phyloP scores from a whole-genome alignment of 1,140 invertebrate species.

The Platyura marginata region DNA sequence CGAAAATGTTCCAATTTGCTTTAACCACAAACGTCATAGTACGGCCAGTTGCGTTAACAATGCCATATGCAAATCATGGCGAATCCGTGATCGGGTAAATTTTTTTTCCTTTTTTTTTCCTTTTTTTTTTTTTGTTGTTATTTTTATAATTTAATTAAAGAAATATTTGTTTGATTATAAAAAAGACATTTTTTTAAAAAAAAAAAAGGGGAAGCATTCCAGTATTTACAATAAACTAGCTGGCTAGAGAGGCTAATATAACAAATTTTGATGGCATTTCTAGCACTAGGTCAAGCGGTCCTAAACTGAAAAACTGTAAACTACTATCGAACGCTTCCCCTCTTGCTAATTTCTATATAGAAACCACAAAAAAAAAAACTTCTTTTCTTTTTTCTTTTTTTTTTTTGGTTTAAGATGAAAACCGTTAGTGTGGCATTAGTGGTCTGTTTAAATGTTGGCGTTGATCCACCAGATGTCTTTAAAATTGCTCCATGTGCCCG shows the following conservation, averaged over 20 bases:
- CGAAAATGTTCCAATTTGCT: conserved; percentile 12
- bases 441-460: conserved; percentile 93
- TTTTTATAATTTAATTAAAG: background rate
- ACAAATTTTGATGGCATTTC: too few species aligned
- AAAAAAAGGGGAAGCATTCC: background rate
- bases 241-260: too few species aligned
- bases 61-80: conserved; percentile 13
- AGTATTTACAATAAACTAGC: background rate
- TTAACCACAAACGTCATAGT: conserved; percentile 16
- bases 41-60: conserved; percentile 8
- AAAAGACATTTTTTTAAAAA: background rate
- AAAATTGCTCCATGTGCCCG: conserved; percentile 93
- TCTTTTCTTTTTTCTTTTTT: too few species aligned
- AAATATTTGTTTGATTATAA: background rate
- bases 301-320: background rate
- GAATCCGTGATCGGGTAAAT: conserved; percentile 15
- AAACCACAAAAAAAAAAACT: too few species aligned
- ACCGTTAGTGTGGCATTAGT: conserved; percentile 98
- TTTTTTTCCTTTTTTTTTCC: background rate
- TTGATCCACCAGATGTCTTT: conserved; percentile 95
- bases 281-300: too few species aligned
- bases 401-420: conserved; percentile 53
- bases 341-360: too few species aligned
- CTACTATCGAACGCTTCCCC: too few species aligned
- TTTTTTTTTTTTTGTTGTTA: background rate